Evolutionary conservation across 2,113 vertebrate species (phyloP), one percentile per base, ranked within the genome.

Genomic region (Pterocles orientalis): DNA sequence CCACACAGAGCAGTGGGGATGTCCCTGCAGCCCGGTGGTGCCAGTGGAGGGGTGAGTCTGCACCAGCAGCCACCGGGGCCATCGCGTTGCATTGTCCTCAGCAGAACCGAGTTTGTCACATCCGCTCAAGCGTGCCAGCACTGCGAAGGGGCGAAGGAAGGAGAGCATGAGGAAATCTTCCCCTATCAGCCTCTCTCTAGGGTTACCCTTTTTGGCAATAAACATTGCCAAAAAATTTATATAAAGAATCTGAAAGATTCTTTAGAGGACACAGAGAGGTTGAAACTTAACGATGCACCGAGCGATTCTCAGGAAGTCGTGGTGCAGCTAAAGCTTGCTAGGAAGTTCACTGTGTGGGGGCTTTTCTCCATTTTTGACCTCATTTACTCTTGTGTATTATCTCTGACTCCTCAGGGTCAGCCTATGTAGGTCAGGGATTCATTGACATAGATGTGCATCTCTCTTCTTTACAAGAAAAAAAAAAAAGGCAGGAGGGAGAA

Each of bases 381-480:
- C 79, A 61, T 95, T 97, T 96, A 95, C 95, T 97, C 94, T 93
- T 14, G 4, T 71, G 92, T 68, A 97, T 97, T 97, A 95, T 97
- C 96, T 95, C 91, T 78, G 96, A 88, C 88, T 97, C 82, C 85
- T 95, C 92, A 82, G 96, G 93, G 96, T 97, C 96, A 97, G 96
- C 80, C 89, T 96, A 92, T 94, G 88, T 97, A 97, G 96, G 97
- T 97, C 96, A 97, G 96, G 92, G 92, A 97, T 96, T 96, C 95
- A 95, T 70, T 96, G 95, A 96, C 95, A 95, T 88, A 91, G 92
- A 95, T 95, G 94, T 95, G 96, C 88, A 66, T 92, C 92, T 90
- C 85, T 83, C 69, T 73, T 77, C 79, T 93, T 91, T 81, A 82
- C 94, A 87, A 93, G 90, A 18, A 12, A 54, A 70, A 65, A 66